Base-by-base conservation (phyloP, 2,797 vertebrate genomes). In the Sebastes nivosus region DNA sequence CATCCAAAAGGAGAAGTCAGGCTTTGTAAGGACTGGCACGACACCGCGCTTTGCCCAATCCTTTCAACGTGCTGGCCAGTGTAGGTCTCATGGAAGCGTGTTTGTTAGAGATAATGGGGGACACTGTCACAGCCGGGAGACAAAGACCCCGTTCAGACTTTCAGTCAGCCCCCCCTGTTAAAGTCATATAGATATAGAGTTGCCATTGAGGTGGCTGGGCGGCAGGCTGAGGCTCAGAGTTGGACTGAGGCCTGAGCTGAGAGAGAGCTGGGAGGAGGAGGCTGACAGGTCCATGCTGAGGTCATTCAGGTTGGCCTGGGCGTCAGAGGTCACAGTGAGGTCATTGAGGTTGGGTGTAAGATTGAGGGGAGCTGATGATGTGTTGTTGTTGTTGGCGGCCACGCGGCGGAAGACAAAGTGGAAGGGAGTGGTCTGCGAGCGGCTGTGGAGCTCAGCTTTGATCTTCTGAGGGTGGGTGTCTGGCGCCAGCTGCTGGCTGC, bases 401-500 rank as follows among this genome's bases (percentile, higher is more conserved):
- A 96, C 36, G 4, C 95, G 95, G 72, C 94, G 96, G 93, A 97
- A 99, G 59, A 99, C 96, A 1, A 99, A 99, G 87, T 97, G 94
- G 74, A 98, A 99, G 69, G 96, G 93, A 30, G 96, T 91, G 6
- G 95, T 93, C 3, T 96, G 95, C 0, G 95, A 94, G 4, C 96
- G 96, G 90, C 97, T 98, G 90, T 97, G 97, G 75, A 99, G 88
- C 92, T 99, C 97, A 0, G 98, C 98, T 85, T 99, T 99, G 74
- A 99, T 98, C 83, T 97, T 97, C 90, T 98, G 98, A 8, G 98
- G 98, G 81, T 96, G 96, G 2, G 97, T 98, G 82, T 99, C 97
- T 1, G 96, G 94, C 0, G 97, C 96, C 79, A 99, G 95, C 83
- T 97, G 98, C 90, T 98, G 97, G 94, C 96, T 97, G n/a, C 94